Evolutionary conservation across 1,140 invertebrate genomes (phyloP), one percentile per base, ranked within the genome.

Genomic region (Drosophila setifemur): DNA sequence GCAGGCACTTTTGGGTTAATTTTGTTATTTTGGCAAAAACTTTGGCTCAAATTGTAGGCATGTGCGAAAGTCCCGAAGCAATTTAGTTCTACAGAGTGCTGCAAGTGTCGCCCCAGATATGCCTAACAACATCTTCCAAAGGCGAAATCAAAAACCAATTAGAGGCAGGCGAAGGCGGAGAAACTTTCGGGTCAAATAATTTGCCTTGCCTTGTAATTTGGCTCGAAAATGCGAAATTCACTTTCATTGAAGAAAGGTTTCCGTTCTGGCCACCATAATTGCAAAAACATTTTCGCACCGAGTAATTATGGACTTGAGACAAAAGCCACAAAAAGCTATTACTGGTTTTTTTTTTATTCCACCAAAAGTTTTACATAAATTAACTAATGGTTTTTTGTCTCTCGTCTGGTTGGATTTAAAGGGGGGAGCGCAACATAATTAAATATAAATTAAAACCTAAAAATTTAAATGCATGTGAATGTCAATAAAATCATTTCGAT

Each of bases 401-500:
- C 1, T 12, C 7, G 14, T 14, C 1, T 9, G 8, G n/a, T 3
- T 8, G 19, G 8, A 18, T 9, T 60, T 55, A 33, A 57, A 42
- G 9, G 5, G n/a, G 4, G 7, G 4, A 12, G 16, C 43, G 66
- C 69, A 72, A 72, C 52, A 60, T 72, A 85, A 83, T 83, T 85
- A 85, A 85, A 85, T 79, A 74, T 85, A 71, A 67, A 83, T 83
- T 73, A 71, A 73, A 74, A 85, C 67, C 85, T n/a, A n/a, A 78
- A 78, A 85, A 64, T 49, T 64, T 49, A 64, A 48, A 66, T 64
- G 42, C 61, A 75, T 74, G 67, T 67, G 64, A 74, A 74, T 79
- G 74, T 54, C 50, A 69, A 47, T 66, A 55, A 33, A 71, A 47
- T 74, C 82, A 79, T 78, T 64, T 85, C 72, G 79, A 83, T 73